phyloP scores from a whole-genome alignment of 1,140 invertebrate species.

The Oncopodura yosiiana region DNA sequence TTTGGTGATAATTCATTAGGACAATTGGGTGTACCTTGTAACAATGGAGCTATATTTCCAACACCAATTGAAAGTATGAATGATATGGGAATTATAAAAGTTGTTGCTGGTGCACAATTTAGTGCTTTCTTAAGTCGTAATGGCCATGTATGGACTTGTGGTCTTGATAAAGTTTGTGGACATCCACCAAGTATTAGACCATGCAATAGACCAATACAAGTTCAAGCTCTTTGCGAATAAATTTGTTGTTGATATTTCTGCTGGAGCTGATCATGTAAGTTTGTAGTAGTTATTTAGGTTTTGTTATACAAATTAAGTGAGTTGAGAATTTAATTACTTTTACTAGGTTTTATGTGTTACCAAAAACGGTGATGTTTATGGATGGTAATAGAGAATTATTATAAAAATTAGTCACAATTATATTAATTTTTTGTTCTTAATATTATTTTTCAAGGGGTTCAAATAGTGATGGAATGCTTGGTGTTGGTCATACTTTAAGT shows the following conservation, averaged over 20 bases:
- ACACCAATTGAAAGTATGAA: conserved; percentile 49
- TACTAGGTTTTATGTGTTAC: conserved; percentile 29
- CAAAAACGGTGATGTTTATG: conserved; percentile 49
- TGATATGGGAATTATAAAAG: conserved; percentile 50
- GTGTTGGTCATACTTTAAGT: conserved; percentile 47
- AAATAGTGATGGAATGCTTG: conserved; percentile 53
- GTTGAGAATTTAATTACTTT: neutral
- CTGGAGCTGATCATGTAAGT: conserved; percentile 54
- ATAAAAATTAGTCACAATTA: neutral
- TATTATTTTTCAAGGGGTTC: too few species aligned
- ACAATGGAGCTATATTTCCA: conserved; percentile 1
- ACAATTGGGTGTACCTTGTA: conserved; percentile 40
- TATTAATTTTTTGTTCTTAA: too few species aligned
- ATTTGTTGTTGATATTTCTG: conserved; percentile 51
- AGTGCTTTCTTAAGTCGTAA: conserved; percentile 53
- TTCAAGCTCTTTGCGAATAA: conserved; percentile 37
- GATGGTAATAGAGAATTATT: conserved; percentile 58
- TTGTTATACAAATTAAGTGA: neutral
- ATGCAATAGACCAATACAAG: conserved; percentile 20
- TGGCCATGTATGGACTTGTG: conserved; percentile 54
- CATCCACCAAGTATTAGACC: conserved; percentile 45
- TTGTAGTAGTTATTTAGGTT: conserved; percentile 43
- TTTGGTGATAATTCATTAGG: conserved; percentile 61
- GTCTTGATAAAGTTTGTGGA: conserved; percentile 51
- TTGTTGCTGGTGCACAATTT: conserved; percentile 54